phyloP scores from a whole-genome alignment of 2,888 invertebrate species.

The Hoplodrina ambigua region DNA sequence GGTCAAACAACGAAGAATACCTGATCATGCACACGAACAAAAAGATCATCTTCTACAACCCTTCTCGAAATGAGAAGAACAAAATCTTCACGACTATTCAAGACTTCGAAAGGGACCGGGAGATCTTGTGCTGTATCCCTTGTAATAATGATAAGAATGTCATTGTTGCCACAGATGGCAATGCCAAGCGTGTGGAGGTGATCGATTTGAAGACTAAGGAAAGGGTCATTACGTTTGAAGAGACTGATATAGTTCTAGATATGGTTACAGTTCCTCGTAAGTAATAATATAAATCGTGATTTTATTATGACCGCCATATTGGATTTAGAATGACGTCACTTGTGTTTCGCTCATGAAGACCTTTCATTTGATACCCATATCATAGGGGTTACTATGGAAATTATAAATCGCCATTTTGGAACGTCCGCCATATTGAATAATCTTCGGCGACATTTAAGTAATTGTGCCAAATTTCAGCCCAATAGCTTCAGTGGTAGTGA shows the following conservation, averaged over 20 bases:
- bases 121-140: conserved; percentile 78
- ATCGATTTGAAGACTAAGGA: conserved; percentile 78
- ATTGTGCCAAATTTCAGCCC: no score
- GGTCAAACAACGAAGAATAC: conserved; percentile 80
- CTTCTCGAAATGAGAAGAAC: conserved; percentile 70
- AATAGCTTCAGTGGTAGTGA: no score
- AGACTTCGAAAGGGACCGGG: conserved; percentile 75
- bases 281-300: conserved; percentile 39
- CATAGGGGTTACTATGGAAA: no score
- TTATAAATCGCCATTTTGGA: no score
- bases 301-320: no score
- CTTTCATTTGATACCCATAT: no score
- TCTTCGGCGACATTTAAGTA: no score
- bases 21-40: conserved; percentile 82
- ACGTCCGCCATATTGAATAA: no score
- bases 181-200: conserved; percentile 73
- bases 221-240: conserved; percentile 77
- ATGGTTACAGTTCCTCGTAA: conserved; percentile 83
- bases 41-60: conserved; percentile 80
- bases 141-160: conserved; percentile 81
- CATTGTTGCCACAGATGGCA: conserved; percentile 75
- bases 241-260: conserved; percentile 77
- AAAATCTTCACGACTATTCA: conserved; percentile 72
- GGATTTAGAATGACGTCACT: no score
- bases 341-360: no score